Evolutionary conservation across 2,797 vertebrate species (phyloP).

Genomic region (Rhadinocentrus ornatus): DNA sequence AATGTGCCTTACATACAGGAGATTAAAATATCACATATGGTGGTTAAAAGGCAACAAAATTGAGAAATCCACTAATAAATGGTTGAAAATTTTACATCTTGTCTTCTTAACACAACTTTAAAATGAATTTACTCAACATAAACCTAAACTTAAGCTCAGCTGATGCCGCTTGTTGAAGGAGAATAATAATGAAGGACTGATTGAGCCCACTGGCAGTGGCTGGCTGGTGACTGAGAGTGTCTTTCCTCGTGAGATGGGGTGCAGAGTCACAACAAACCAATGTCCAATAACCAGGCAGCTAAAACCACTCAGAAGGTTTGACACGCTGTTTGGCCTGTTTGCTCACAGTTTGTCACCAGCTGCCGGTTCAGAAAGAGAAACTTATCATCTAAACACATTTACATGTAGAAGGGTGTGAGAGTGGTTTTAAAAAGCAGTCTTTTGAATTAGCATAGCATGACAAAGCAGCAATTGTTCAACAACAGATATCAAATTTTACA

Average conservation of each 20-base stretch:
- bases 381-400: slow-evolving; percentile 53
- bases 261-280: slow-evolving; percentile 49
- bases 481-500: slow-evolving; percentile 61
- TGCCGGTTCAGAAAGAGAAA: slow-evolving; percentile 50
- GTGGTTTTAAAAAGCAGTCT: slow-evolving; percentile 57
- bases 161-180: slow-evolving; percentile 60
- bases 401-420: slow-evolving; percentile 53
- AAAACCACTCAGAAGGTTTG: slow-evolving; percentile 50
- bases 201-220: slow-evolving; percentile 59
- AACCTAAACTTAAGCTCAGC: slow-evolving; percentile 43
- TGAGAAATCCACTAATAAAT: slow-evolving; percentile 62
- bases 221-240: slow-evolving; percentile 67
- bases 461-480: slow-evolving; percentile 72
- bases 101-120: slow-evolving; percentile 40
- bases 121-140: slow-evolving; percentile 54
- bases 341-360: slow-evolving; percentile 45
- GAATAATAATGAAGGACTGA: slow-evolving; percentile 70
- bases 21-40: slow-evolving; percentile 58
- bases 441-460: slow-evolving; percentile 70
- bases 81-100: slow-evolving; percentile 51
- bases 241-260: slow-evolving; percentile 44
- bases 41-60: slow-evolving; percentile 72
- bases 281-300: slow-evolving; percentile 57
- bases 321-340: slow-evolving; percentile 45
- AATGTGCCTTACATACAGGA: slow-evolving; percentile 73